Conservation (phyloP, 2,888 invertebrate genomes). For the Stegana nigrithorax region DNA sequence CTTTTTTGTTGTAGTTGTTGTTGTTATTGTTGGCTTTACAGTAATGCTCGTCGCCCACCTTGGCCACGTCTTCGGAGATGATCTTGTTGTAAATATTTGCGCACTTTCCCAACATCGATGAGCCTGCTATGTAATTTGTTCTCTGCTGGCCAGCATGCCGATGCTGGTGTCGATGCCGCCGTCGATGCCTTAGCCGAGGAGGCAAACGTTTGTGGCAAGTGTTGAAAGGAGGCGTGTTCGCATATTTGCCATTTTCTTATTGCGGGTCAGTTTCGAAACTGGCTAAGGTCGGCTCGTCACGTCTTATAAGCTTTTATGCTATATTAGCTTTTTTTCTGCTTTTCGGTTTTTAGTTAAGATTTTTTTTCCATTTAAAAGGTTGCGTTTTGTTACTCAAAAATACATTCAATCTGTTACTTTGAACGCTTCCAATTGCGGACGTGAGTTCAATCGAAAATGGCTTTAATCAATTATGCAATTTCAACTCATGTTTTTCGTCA, state of each 20-base stretch:
- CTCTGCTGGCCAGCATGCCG: not conserved
- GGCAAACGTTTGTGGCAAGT: constrained; percentile 45
- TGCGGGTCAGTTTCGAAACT: constrained; percentile 51
- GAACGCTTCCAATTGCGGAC: not conserved
- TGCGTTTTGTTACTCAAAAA: too few relatives aligned
- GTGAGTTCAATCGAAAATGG: constrained; percentile 1
- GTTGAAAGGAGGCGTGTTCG: constrained; percentile 53
- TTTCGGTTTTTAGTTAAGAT: too few relatives aligned
- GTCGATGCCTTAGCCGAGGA: too few relatives aligned
- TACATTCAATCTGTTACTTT: too few relatives aligned
- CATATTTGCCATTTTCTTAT: constrained; percentile 45
- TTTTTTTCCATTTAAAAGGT: too few relatives aligned
- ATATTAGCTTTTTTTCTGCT: too few relatives aligned
- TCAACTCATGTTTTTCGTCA: too few relatives aligned
- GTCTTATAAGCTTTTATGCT: too few relatives aligned
- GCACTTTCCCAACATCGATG: constrained; percentile 35
- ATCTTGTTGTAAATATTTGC: constrained; percentile 54
- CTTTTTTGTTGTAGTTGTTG: not conserved
- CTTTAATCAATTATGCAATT: not conserved
- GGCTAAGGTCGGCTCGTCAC: constrained; percentile 35
- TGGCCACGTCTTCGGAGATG: constrained; percentile 19
- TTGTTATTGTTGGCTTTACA: too few relatives aligned
- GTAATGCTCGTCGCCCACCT: too few relatives aligned
- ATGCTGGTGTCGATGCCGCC: not conserved
- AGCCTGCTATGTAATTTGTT: not conserved